Evolutionary conservation across 2,888 invertebrate genomes (phyloP), one percentile per base, ranked within the genome.

Genomic region (Drosophila algonquin): DNA sequence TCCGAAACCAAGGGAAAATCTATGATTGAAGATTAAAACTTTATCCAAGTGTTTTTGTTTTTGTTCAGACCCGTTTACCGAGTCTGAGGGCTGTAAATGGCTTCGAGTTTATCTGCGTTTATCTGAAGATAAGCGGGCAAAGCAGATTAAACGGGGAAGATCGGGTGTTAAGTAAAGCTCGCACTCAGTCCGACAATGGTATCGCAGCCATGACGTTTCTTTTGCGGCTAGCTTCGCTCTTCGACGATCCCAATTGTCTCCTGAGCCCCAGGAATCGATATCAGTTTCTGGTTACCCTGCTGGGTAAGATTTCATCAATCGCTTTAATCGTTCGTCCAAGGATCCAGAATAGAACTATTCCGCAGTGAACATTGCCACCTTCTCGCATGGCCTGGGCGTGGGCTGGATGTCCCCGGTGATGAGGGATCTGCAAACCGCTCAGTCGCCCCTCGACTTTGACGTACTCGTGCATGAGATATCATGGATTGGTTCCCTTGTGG

Each of bases 1-100:
- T 81, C 83, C 10, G 92, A 92, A 74, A 92, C 92, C 1, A 91
- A 91, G 46, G 90, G 90, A 16, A 91, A 90, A 76, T 87, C 86
- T 2, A 81, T 92, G 80, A 73, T 89, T 21, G 70, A 71, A 8
- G 90, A 90, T 57, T 90, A 79, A 68, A 10, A 14, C 7, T 40
- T n/a, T 40, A 40, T 40, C 40, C 14, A 14, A 40, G n/a, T 40
- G 40, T 40, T 40, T 14, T 14, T 40, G 6, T 1, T 7, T 27
- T 30, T 7, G 7, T 5, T n/a, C 30, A 30, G 30, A 30, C 30
- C 7, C 8, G 30, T 30, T 30, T 30, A 30, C 30, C 7, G 30
- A 1, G 30, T 8, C 30, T 40, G 14, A 2, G 14, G 1, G 40
- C n/a, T 40, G 44, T 52, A 65, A 65, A 14, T 18, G 24, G n/a